Percentiles rank a stretch among this genome's conserved stretches.
Evolutionary conservation across 2,888 invertebrate species (phyloP).

Genomic region (Germaria angustata): DNA sequence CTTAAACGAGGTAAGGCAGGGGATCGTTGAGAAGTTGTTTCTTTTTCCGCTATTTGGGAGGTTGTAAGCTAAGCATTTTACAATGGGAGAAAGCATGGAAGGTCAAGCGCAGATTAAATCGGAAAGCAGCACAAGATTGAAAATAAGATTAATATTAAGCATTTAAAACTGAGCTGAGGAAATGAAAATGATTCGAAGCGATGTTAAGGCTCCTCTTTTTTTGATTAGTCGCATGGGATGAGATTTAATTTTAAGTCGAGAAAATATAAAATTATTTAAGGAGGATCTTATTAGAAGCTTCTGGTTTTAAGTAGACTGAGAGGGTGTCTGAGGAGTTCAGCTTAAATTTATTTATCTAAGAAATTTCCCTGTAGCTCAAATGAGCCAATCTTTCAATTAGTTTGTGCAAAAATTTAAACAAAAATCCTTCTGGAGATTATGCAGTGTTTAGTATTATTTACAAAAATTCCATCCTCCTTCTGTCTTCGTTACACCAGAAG

Average conservation of each 20-base stretch:
- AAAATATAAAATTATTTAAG: not conserved
- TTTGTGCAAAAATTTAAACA: no score
- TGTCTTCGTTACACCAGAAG: not conserved
- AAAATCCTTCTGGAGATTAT: no score
- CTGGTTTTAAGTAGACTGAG: not conserved
- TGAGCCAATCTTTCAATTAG: no score
- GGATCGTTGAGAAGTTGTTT: slow-evolving; percentile 61
- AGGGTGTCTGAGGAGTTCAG: no score
- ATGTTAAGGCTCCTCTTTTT: not conserved
- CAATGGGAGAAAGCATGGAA: not conserved
- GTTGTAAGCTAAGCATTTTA: slow-evolving; percentile 73
- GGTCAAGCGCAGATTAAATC: not conserved
- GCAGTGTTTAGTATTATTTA: no score
- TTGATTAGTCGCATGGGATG: not conserved
- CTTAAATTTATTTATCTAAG: no score
- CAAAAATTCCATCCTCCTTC: no score
- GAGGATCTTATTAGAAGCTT: not conserved
- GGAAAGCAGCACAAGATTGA: slow-evolving; percentile 2
- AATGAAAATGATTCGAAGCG: not conserved
- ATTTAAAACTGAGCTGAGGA: not conserved
- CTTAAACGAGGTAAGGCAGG: slow-evolving; percentile 73
- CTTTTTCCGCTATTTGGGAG: slow-evolving; percentile 72
- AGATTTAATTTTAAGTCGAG: not conserved
- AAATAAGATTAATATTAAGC: not conserved
- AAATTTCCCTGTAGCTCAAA: no score